These are phyloP conservation scores for Pionites leucogaster DNA, from an alignment of 2,113 vertebrate species.

Conservation along the genomic window DNA sequence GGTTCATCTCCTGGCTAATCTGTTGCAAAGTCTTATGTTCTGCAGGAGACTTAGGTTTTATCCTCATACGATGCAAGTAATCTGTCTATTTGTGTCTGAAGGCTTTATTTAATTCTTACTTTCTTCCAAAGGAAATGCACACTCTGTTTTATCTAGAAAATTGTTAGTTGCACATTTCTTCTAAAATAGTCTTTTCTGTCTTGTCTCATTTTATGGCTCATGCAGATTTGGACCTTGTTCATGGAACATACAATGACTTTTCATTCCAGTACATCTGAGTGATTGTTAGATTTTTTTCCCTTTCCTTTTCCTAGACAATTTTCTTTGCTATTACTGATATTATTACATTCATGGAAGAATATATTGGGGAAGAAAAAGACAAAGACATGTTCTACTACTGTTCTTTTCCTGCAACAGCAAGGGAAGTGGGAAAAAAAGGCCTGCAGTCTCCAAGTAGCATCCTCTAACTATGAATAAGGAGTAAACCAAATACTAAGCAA, in stretches of 20 bases:
- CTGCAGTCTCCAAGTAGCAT: background rate
- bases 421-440: background rate
- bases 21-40: conserved; percentile 30
- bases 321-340: background rate
- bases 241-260: background rate
- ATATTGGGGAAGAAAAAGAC: background rate
- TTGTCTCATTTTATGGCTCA: background rate
- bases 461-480: background rate
- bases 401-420: background rate
- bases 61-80: background rate
- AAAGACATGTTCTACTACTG: background rate
- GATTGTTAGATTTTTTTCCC: background rate
- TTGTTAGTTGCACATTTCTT: background rate
- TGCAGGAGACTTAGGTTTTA: conserved; percentile 12
- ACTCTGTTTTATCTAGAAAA: background rate
- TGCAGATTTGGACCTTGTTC: background rate
- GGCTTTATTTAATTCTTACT: conserved; percentile 1
- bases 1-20: conserved; percentile 34
- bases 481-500: background rate
- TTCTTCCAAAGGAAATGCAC: background rate
- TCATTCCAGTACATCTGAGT: background rate
- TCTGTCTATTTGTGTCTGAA: background rate
- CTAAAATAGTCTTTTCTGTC: background rate
- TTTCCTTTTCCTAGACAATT: background rate
- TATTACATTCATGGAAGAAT: background rate